phyloP scores from a whole-genome alignment of 2,797 vertebrate species.

The Nothura maculosa region DNA sequence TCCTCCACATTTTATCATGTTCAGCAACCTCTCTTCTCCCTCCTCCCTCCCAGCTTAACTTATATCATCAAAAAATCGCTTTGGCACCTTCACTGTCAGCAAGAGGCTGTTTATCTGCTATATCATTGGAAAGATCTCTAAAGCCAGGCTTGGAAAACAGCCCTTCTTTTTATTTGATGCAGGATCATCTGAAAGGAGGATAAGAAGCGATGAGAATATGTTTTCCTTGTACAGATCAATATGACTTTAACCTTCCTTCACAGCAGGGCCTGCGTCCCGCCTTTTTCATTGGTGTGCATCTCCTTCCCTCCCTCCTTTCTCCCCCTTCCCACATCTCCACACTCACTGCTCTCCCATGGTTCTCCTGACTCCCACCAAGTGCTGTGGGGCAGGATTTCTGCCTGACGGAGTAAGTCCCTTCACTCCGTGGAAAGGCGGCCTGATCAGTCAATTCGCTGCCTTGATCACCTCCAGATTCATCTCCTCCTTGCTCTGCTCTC shows the following conservation, averaged over 20 bases:
- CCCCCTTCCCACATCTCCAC: background rate
- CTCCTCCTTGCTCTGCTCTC: background rate
- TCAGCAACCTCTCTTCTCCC: slow-evolving; percentile 51
- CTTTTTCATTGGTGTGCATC: background rate
- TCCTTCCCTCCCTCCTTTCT: background rate
- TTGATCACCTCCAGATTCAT: background rate
- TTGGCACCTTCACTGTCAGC: slow-evolving; percentile 73
- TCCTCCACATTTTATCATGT: slow-evolving; percentile 41
- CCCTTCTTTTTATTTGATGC: slow-evolving; percentile 71
- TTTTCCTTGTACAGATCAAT: slow-evolving; percentile 78
- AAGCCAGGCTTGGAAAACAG: slow-evolving; percentile 73
- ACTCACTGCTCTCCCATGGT: background rate
- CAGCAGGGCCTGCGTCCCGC: slow-evolving; percentile 5
- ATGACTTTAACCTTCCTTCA: slow-evolving; percentile 66
- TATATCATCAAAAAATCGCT: slow-evolving; percentile 76
- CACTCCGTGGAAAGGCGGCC: background rate
- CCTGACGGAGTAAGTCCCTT: background rate
- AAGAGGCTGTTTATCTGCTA: slow-evolving; percentile 67
- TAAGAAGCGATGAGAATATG: slow-evolving; percentile 58
- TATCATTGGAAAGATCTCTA: slow-evolving; percentile 73
- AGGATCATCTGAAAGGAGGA: slow-evolving; percentile 76
- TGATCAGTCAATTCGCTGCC: background rate
- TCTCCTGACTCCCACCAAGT: accelerated
- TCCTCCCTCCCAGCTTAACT: slow-evolving; percentile 58
- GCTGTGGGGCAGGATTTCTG: background rate